phyloP scores from a whole-genome alignment of 2,888 invertebrate species.

The Chouioia cunea region DNA sequence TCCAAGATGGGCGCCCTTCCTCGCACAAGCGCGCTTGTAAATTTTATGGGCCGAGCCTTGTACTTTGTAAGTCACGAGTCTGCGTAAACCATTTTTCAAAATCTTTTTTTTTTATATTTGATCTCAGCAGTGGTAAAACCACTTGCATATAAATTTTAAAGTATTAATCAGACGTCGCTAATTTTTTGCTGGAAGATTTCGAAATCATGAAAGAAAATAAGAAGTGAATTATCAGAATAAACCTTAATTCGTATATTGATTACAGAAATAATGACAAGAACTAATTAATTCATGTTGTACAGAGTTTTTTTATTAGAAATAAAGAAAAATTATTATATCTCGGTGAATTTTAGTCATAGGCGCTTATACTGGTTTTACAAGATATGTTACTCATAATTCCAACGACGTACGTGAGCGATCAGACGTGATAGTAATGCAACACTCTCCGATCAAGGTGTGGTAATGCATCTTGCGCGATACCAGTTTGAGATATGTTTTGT shows the following conservation, averaged over 20 bases:
- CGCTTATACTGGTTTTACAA: constrained; percentile 7
- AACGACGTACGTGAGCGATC: constrained; percentile 15
- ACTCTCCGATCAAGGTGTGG: constrained; percentile 39
- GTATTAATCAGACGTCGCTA: too few species aligned
- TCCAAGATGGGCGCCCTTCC: constrained; percentile 60
- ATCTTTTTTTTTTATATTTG: too few species aligned
- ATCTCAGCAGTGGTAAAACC: too few species aligned
- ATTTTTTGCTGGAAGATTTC: background rate
- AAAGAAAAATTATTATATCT: constrained; percentile 13
- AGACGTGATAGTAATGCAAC: constrained; percentile 21
- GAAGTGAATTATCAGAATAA: background rate
- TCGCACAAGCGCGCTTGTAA: constrained; percentile 10
- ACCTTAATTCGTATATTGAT: background rate
- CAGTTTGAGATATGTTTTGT: too few species aligned
- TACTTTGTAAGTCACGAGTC: constrained; percentile 18
- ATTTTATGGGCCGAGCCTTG: constrained; percentile 7
- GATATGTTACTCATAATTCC: too few species aligned
- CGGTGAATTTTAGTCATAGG: constrained; percentile 5
- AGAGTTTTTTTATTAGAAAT: too few species aligned
- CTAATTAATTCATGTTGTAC: too few species aligned
- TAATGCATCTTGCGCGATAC: constrained; percentile 28
- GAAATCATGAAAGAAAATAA: background rate
- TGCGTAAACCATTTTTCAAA: background rate
- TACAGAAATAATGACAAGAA: too few species aligned
- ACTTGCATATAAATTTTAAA: too few species aligned